Percentiles rank a stretch among this genome's conserved stretches.
phyloP scores from a whole-genome alignment of 2,113 vertebrate genomes.

The Rana temporaria region DNA sequence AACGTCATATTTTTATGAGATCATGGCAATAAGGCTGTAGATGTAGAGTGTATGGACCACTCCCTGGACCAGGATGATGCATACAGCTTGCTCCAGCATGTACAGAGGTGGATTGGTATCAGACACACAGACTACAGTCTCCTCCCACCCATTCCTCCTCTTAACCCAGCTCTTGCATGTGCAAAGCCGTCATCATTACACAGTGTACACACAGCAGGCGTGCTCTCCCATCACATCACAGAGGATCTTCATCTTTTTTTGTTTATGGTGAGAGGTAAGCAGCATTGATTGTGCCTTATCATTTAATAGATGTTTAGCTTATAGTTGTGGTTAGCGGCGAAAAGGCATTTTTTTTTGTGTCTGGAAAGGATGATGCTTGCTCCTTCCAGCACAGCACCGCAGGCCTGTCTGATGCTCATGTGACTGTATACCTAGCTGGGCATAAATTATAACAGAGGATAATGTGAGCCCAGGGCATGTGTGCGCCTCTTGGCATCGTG shows the following conservation, averaged over 20 bases:
- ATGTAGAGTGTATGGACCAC: slow-evolving; percentile 31
- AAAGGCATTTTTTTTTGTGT: background rate
- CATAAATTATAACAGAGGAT: background rate
- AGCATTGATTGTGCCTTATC: background rate
- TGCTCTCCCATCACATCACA: slow-evolving; percentile 40
- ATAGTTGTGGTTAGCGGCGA: background rate
- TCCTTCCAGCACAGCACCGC: background rate
- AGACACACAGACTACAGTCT: slow-evolving; percentile 26
- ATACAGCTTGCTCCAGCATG: slow-evolving; percentile 28
- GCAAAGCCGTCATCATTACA: slow-evolving; percentile 46
- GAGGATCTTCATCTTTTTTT: slow-evolving; percentile 4
- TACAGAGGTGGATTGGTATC: slow-evolving; percentile 15
- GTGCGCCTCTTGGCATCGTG: background rate
- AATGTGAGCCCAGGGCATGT: background rate
- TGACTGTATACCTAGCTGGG: background rate
- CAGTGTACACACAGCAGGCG: slow-evolving; percentile 47
- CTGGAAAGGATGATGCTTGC: background rate
- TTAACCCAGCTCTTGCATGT: slow-evolving; percentile 50
- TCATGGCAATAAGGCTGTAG: background rate
- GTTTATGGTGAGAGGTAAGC: slow-evolving; percentile 13
- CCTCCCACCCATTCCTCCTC: slow-evolving; percentile 51
- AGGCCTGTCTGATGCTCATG: slow-evolving; percentile 45
- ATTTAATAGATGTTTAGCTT: background rate
- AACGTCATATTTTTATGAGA: background rate
- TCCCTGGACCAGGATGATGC: slow-evolving; percentile 50